A percentile compares a stretch with the other conserved stretches of the same genome.
These are phyloP conservation scores for Cassiopea andromeda DNA, from an alignment of 30 jellyfish, hydroid and myxozoan species.

Conservation along the genomic window DNA sequence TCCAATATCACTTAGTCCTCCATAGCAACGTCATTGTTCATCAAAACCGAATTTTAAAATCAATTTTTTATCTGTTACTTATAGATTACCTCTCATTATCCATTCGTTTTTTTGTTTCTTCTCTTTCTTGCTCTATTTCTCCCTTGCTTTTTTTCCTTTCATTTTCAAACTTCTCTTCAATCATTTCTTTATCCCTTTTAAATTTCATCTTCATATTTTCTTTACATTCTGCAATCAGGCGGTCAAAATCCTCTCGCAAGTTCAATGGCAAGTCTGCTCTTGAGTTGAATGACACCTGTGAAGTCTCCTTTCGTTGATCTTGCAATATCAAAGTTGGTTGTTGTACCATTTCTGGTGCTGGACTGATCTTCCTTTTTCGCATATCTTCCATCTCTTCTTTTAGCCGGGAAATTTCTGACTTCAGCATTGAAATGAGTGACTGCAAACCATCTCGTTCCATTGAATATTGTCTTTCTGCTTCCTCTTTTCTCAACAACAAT, in stretches of 20 bases:
- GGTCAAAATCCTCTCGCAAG: conserved; percentile 90
- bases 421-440: conserved; percentile 77
- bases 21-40: too few species aligned
- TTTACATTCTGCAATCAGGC: conserved; percentile 81
- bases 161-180: conserved; percentile 80
- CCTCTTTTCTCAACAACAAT: conserved; percentile 65
- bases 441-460: conserved; percentile 75
- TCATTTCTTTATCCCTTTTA: conserved; percentile 58
- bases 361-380: conserved; percentile 58
- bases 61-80: background rate
- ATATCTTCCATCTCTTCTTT: conserved; percentile 87
- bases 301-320: conserved; percentile 25
- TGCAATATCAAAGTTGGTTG: conserved; percentile 34
- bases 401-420: conserved; percentile 71
- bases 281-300: conserved; percentile 48
- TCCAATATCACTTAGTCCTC: too few species aligned
- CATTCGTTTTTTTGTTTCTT: conserved; percentile 75
- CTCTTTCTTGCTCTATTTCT: conserved; percentile 55
- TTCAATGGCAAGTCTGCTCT: conserved; percentile 84
- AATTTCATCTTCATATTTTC: conserved; percentile 71
- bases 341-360: conserved; percentile 63
- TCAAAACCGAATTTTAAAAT: background rate
- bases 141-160: conserved; percentile 74
- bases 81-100: conserved; percentile 63
- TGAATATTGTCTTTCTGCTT: conserved; percentile 71